A percentile compares a stretch with the other conserved stretches of the same genome.
Evolutionary conservation across 2,888 invertebrate species (phyloP).

Genomic region (Drosophila fulvimacula): DNA sequence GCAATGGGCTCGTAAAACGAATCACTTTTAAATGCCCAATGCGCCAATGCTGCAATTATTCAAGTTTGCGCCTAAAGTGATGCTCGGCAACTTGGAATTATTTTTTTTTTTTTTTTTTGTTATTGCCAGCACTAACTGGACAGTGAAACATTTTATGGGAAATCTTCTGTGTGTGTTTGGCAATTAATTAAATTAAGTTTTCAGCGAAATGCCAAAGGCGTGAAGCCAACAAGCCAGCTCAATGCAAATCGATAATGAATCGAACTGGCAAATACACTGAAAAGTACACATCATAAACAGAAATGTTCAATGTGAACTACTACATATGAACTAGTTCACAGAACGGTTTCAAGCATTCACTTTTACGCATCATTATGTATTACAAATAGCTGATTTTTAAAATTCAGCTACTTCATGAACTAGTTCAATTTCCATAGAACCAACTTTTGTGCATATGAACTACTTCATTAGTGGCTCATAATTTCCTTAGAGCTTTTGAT

Average conservation of each 20-base stretch:
- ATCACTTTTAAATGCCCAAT: conserved; percentile 76
- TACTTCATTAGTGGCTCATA: too few species aligned
- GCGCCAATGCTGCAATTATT: conserved; percentile 68
- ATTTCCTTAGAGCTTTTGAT: too few species aligned
- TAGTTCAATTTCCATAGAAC: too few species aligned
- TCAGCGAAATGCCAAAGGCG: conserved; percentile 79
- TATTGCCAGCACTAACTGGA: conserved; percentile 13
- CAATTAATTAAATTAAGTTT: conserved; percentile 81
- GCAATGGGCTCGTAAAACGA: conserved; percentile 77
- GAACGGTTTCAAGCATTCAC: background rate
- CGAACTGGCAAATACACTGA: conserved; percentile 44
- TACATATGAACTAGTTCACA: background rate
- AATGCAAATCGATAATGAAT: conserved; percentile 10
- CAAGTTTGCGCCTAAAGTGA: conserved; percentile 77
- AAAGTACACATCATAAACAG: background rate
- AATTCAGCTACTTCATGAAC: too few species aligned
- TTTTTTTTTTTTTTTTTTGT: background rate
- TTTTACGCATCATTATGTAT: too few species aligned
- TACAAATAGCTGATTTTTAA: too few species aligned
- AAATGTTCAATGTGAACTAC: background rate
- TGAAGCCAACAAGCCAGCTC: conserved; percentile 67
- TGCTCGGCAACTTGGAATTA: conserved; percentile 27
- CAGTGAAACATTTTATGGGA: conserved; percentile 51
- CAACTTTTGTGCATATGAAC: too few species aligned
- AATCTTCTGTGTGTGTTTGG: conserved; percentile 68